Evolutionary conservation across 2,113 vertebrate species (phyloP).

Genomic region (Xyrauchen texanus): DNA sequence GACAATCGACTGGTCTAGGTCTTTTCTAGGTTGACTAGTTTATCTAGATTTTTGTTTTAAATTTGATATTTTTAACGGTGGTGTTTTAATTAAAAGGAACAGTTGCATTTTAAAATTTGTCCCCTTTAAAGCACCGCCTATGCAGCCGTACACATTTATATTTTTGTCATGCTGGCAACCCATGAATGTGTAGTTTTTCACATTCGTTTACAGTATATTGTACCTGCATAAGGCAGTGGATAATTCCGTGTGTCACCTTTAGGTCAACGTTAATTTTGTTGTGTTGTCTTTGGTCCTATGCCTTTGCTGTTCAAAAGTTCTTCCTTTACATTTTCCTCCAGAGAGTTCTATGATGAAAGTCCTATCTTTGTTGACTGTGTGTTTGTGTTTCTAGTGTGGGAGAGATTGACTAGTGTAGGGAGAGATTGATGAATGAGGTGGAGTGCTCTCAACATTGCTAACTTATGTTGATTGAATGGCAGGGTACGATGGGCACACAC

Average conservation of each 20-base stretch:
- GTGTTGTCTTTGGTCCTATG: conserved; percentile 7
- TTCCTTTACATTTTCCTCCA: conserved; percentile 20
- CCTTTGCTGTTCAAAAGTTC: conserved; percentile 20
- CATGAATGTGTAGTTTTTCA: too few relatives aligned
- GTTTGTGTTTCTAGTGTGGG: conserved; percentile 32
- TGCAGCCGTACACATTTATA: too few relatives aligned
- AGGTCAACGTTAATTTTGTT: conserved; percentile 36
- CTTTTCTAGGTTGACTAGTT: too few relatives aligned
- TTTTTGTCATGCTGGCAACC: too few relatives aligned
- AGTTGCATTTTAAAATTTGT: too few relatives aligned
- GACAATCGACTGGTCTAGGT: too few relatives aligned
- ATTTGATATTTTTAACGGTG: too few relatives aligned
- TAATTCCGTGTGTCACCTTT: not conserved
- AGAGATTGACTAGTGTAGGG: conserved; percentile 39
- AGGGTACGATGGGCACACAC: conserved; percentile 37
- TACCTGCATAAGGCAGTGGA: not conserved
- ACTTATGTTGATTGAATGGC: conserved; percentile 57
- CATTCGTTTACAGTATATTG: too few relatives aligned
- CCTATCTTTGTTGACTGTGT: conserved; percentile 33
- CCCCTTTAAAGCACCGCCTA: too few relatives aligned
- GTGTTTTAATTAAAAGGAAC: too few relatives aligned
- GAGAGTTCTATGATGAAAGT: conserved; percentile 34
- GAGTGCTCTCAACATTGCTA: conserved; percentile 47
- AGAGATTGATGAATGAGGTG: conserved; percentile 58
- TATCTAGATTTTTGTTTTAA: too few relatives aligned